A percentile compares a stretch with the other conserved stretches of the same genome.
Evolutionary conservation across 1,140 invertebrate genomes (phyloP).

Genomic region (Galendromus occidentalis): DNA sequence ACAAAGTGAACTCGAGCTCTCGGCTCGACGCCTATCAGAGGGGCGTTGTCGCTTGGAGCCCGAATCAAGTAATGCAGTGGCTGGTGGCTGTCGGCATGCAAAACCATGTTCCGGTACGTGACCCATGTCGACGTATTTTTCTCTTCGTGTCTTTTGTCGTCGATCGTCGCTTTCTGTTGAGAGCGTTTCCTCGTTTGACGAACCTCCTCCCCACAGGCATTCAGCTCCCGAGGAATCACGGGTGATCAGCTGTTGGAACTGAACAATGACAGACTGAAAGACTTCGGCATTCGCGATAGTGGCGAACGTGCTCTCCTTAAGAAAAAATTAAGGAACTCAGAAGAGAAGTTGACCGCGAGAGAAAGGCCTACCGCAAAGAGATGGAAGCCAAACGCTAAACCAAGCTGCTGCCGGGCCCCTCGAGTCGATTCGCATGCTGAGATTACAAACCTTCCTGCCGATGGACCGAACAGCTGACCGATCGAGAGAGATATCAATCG

Average conservation of each 20-base stretch:
- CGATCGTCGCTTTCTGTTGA: constrained; percentile 30
- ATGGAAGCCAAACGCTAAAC: constrained; percentile 39
- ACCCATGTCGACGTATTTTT: no score
- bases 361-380: constrained; percentile 47
- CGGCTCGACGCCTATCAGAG: not conserved
- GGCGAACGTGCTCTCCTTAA: constrained; percentile 57
- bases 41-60: not conserved
- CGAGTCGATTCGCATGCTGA: no score
- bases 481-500: no score
- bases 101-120: no score
- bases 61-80: not conserved
- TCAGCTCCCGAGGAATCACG: constrained; percentile 35
- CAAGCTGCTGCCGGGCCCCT: no score
- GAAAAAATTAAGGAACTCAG: constrained; percentile 65
- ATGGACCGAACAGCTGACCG: no score
- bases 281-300: constrained; percentile 51
- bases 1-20: no score
- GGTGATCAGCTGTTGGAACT: constrained; percentile 56
- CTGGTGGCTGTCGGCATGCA: not conserved
- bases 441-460: no score
- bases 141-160: not conserved
- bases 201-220: no score
- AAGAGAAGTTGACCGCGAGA: constrained; percentile 46
- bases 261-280: constrained; percentile 68
- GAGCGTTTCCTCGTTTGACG: constrained; percentile 24